Evolutionary conservation across 2,888 invertebrate genomes (phyloP), one percentile per base, ranked within the genome.

Genomic region (Synergus laeviventris): DNA sequence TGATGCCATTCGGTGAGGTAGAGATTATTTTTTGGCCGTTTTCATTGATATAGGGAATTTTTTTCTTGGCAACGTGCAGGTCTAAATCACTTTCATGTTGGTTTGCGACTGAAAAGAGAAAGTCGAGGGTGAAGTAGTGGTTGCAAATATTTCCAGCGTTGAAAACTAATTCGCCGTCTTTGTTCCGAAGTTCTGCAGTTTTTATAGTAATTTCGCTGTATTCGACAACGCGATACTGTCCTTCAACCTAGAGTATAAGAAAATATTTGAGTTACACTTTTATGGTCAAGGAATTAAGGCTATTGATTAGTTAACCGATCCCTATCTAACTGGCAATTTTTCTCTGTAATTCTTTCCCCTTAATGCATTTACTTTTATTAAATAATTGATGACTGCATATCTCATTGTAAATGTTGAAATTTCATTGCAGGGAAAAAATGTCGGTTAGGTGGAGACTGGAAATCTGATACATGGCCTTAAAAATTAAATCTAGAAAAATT

Each of bases 101-200:
- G 76, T 92, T 90, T 54, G 95, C 95, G 64, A 98, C 94, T 85
- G 94, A 93, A 42, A 93, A 92, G 5, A 99, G 92, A 90, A 99
- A 99, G 76, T 95, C 94, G 0, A 96, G 92, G 0, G 96, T 96
- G 91, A 99, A 99, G 89, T 97, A 98, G 88, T 99, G 99, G 90
- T 99, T 99, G 91, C 99, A 99, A 81, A 99, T 99, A 89, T 98
- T 99, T 1, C 99, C 99, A 1, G 99, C 98, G 77, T 95, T 97
- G 90, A 98, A 99, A 0, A 96, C 94, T 0, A 99, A 92, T 74
- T 95, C 92, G 0, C 98, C 98, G 83, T 97, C 95, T 0, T 92
- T 86, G 80, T 97, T 95, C 74, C 94, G 92, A 85, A 95, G 93
- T 90, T 97, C 95, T 0, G 99, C 96, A 0, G 98, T 97, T 84